phyloP scores from a whole-genome alignment of 2,113 vertebrate genomes.

The Ranitomeya variabilis region DNA sequence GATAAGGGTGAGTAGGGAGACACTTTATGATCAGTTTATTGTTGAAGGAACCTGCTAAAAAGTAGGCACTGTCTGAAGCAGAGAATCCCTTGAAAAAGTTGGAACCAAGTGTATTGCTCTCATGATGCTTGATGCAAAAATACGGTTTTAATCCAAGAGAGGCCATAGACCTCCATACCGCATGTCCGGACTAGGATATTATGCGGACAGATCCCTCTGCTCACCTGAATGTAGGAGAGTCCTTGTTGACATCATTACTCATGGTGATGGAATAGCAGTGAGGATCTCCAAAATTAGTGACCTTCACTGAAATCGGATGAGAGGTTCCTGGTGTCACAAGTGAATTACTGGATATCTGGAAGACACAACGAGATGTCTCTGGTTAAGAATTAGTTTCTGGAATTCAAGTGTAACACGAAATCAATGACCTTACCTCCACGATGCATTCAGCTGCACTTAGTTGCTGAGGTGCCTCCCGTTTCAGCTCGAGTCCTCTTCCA shows the following conservation, averaged over 20 bases:
- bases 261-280: conserved; percentile 58
- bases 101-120: too few species aligned
- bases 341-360: conserved; percentile 58
- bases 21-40: too few species aligned
- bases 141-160: too few species aligned
- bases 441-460: conserved; percentile 57
- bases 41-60: too few species aligned
- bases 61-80: too few species aligned
- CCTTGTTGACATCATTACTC: background rate
- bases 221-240: background rate
- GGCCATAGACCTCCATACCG: too few species aligned
- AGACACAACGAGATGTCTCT: background rate
- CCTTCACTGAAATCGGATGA: conserved; percentile 11
- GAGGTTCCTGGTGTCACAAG: conserved; percentile 46
- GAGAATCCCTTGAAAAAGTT: too few species aligned
- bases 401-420: background rate
- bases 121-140: too few species aligned
- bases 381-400: too few species aligned
- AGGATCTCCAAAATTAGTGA: conserved; percentile 45
- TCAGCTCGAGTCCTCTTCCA: conserved; percentile 60
- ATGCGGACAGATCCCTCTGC: background rate
- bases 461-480: conserved; percentile 60
- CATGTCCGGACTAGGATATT: background rate
- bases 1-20: too few species aligned
- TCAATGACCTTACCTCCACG: conserved; percentile 60